These are phyloP conservation scores for Halictus quadricinctus DNA, from an alignment of 2,888 invertebrate genomes.

Conservation along the genomic window DNA sequence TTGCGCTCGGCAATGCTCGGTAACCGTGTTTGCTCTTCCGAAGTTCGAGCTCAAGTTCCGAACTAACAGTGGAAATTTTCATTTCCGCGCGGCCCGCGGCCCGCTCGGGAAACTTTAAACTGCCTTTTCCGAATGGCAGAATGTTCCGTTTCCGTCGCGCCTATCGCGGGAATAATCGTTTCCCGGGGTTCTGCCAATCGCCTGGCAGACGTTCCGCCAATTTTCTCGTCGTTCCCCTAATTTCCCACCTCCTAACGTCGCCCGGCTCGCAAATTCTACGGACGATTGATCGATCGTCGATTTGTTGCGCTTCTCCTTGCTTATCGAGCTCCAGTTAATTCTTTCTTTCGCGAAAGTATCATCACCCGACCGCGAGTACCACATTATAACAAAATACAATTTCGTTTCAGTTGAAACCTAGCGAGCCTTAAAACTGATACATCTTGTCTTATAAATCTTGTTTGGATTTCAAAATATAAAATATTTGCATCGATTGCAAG, in stretches of 20 bases:
- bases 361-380: no score
- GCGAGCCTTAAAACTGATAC: no score
- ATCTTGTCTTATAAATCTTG: no score
- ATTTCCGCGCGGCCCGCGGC: slow-evolving; percentile 27
- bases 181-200: slow-evolving; percentile 33
- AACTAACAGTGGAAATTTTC: slow-evolving; percentile 51
- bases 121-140: slow-evolving; percentile 15
- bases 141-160: slow-evolving; percentile 23
- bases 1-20: slow-evolving; percentile 1
- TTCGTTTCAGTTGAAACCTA: no score
- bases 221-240: not conserved
- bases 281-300: not conserved
- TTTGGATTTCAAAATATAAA: no score
- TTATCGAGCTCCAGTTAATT: not conserved
- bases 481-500: no score
- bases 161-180: slow-evolving; percentile 30
- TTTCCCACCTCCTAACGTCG: not conserved
- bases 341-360: not conserved
- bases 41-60: slow-evolving; percentile 28
- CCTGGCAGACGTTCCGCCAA: slow-evolving; percentile 18
- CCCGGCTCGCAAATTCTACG: not conserved
- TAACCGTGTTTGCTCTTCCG: slow-evolving; percentile 38
- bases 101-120: slow-evolving; percentile 28
- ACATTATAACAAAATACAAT: no score
- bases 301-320: not conserved